phyloP scores from a whole-genome alignment of 2,113 vertebrate genomes.

The Oceanodroma tethys region DNA sequence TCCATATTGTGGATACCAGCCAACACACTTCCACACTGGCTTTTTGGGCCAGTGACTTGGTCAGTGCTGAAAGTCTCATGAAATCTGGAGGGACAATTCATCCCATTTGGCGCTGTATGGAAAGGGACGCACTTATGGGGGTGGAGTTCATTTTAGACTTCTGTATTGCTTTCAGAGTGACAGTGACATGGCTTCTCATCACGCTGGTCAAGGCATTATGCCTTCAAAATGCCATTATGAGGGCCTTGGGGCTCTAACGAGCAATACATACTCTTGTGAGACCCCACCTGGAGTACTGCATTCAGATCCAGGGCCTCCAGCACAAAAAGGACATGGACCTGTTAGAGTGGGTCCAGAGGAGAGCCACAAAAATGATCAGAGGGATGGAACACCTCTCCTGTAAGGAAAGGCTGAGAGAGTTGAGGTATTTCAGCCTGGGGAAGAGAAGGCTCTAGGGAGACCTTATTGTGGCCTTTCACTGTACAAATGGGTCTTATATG shows the following conservation, averaged over 20 bases:
- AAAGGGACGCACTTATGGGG: not conserved
- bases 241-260: not conserved
- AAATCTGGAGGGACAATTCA: not conserved
- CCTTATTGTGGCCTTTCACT: not conserved
- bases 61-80: not conserved
- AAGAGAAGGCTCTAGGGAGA: not conserved
- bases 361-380: not conserved
- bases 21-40: not conserved
- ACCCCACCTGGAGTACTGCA: not conserved
- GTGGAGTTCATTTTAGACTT: not conserved
- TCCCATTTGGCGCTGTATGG: not conserved
- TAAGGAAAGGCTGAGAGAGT: not conserved
- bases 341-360: rapidly evolving
- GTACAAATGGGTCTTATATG: not conserved
- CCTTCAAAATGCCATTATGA: not conserved
- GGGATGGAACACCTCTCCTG: rapidly evolving
- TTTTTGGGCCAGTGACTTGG: not conserved
- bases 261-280: rapidly evolving
- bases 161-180: not conserved
- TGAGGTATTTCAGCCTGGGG: not conserved
- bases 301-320: rapidly evolving
- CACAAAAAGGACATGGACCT: not conserved
- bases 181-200: not conserved
- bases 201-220: not conserved
- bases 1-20: not conserved